Conservation (phyloP, 2,113 vertebrate species). For the Lepus europaeus region DNA sequence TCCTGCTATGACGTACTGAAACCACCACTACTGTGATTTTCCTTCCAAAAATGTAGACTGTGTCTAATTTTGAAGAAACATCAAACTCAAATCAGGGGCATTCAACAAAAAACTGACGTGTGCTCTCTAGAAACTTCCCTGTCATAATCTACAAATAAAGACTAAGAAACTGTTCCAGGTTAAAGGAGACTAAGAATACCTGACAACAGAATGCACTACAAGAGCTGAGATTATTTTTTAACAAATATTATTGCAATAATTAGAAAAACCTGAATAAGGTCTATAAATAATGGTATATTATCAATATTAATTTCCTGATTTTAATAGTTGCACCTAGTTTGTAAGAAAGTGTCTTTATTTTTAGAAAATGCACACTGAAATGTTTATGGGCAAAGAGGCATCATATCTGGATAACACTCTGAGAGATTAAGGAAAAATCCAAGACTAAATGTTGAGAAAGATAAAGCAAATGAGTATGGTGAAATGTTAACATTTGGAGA, state of each 20-base stretch:
- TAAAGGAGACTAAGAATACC: neutral
- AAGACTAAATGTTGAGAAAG: neutral
- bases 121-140: neutral
- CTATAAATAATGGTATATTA: neutral
- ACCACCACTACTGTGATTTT: neutral
- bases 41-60: neutral
- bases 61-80: neutral
- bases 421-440: slow-evolving; percentile 23
- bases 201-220: neutral
- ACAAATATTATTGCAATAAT: slow-evolving; percentile 38
- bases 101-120: neutral
- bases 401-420: neutral
- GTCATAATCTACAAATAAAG: neutral
- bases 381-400: neutral
- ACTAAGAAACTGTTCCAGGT: neutral
- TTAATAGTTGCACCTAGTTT: slow-evolving; percentile 13
- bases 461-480: neutral
- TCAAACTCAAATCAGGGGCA: neutral
- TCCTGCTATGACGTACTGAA: neutral
- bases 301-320: slow-evolving; percentile 30
- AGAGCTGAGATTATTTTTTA: neutral
- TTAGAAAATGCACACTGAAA: slow-evolving; percentile 27
- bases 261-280: neutral
- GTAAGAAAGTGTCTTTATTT: slow-evolving; percentile 6
- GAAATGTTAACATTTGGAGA: neutral